These are phyloP conservation scores for Dissostichus mawsoni DNA, from an alignment of 2,113 vertebrate genomes.

Conservation along the genomic window DNA sequence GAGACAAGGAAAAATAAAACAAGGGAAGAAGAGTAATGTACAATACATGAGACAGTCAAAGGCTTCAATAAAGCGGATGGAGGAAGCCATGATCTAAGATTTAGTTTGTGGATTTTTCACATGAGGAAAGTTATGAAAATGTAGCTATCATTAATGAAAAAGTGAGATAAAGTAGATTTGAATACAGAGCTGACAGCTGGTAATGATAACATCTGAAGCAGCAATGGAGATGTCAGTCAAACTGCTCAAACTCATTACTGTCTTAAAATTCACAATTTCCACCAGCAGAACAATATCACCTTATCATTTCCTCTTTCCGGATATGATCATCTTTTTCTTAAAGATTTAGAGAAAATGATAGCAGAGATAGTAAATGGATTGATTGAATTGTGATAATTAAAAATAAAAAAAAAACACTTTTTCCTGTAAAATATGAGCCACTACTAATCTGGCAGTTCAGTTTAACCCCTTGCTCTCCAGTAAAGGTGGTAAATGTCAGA, in stretches of 20 bases:
- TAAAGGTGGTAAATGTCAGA: background rate
- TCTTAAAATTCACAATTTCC: conserved; percentile 44
- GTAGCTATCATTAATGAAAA: background rate
- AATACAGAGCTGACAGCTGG: conserved; percentile 30
- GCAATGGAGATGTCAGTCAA: conserved; percentile 47
- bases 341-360: conserved; percentile 35
- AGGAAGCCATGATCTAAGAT: conserved; percentile 12
- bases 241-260: conserved; percentile 35
- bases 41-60: conserved; percentile 48
- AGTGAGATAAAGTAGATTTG: conserved; percentile 1
- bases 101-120: background rate
- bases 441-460: conserved; percentile 33
- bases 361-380: conserved; percentile 26
- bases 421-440: background rate
- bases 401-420: background rate
- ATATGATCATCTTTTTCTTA: conserved; percentile 43
- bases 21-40: conserved; percentile 38
- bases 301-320: conserved; percentile 49
- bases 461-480: conserved; percentile 10
- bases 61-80: conserved; percentile 33
- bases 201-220: conserved; percentile 41
- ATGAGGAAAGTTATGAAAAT: background rate
- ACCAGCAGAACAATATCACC: conserved; percentile 11
- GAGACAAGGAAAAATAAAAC: conserved; percentile 25
- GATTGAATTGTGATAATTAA: conserved; percentile 35